These are phyloP conservation scores for Euzophera pinguis DNA, from an alignment of 2,888 invertebrate species.

Conservation along the genomic window DNA sequence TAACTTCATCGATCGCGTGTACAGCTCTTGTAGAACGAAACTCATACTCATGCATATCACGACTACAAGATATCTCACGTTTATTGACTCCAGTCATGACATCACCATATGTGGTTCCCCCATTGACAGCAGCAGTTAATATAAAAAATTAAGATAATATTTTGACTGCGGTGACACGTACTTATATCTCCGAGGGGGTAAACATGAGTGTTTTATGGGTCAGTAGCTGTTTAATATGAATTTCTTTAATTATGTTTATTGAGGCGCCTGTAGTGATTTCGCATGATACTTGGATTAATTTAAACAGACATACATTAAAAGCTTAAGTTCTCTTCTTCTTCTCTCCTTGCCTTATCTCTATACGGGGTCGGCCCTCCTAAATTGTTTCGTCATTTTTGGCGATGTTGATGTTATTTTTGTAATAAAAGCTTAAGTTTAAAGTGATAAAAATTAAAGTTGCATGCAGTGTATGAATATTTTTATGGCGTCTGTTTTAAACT, in stretches of 20 bases:
- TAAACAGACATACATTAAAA: neutral
- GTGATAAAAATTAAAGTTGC: no score
- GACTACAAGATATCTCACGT: slow-evolving; percentile 68
- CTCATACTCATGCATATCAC: slow-evolving; percentile 56
- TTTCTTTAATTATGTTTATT: slow-evolving; percentile 36
- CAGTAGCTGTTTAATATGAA: slow-evolving; percentile 42
- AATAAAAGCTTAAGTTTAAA: no score
- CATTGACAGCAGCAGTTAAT: slow-evolving; percentile 60
- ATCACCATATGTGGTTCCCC: slow-evolving; percentile 67
- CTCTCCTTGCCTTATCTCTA: no score
- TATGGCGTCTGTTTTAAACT: no score
- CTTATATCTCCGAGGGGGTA: slow-evolving; percentile 41
- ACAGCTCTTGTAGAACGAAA: slow-evolving; percentile 27
- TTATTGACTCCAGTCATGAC: slow-evolving; percentile 75
- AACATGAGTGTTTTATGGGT: slow-evolving; percentile 44
- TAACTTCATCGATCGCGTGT: slow-evolving; percentile 47
- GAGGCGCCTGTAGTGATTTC: slow-evolving; percentile 32
- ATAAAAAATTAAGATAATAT: slow-evolving; percentile 63
- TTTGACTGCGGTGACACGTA: slow-evolving; percentile 54
- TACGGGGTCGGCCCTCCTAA: no score
- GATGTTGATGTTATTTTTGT: no score
- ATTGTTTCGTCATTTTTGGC: no score
- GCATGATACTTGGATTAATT: slow-evolving; percentile 10
- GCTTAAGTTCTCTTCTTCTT: no score
- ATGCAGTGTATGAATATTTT: no score